Evolutionary conservation across 2,113 vertebrate species (phyloP), one percentile per base, ranked within the genome.

Genomic region (Chloropsis hardwickii): DNA sequence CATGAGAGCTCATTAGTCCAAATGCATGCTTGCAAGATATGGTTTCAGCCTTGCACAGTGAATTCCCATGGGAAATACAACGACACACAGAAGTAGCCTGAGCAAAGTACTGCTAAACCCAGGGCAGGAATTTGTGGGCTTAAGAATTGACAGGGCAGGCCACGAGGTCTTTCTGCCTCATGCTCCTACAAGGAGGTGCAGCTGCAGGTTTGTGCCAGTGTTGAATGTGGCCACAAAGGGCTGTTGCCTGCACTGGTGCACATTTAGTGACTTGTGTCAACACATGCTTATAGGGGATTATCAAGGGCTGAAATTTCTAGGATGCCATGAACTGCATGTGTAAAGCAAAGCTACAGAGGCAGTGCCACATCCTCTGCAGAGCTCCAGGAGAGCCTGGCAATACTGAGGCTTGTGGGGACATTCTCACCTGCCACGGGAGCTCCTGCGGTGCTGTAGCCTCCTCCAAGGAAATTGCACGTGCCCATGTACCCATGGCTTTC

Each of bases 341-440:
- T 69, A 45, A 86, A 86, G 83, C 51, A 71, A 92, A 93, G 86
- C 69, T 86, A 4, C 9, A 74, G 67, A 56, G 48, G 48, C 72
- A 84, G 72, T 8, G 1, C 53, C 76, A 40, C 42, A 28, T 25
- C 56, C 71, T 81, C 21, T 62, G 44, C 53, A 42, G 31, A 70
- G 5, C 76, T 60, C 17, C 80, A 73, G 67, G 54, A 88, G 64
- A 76, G 54, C 81, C 92, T 89, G 29, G 78, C 57, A 64, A 48
- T 20, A 1, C 73, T 85, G 58, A 56, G 56, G 53, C 86, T 94
- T 4, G 2, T 40, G 65, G 84, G 90, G 66, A 51, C 73, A 19
- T 76, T 94, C 94, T 97, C 92, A 94, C 95, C 94, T 96, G 95
- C 65, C 85, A 69, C 1, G 22, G 88, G 69, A 95, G 92, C 92